Base-by-base conservation (phyloP, 2,113 vertebrate species). In the Macquaria ambigua region DNA sequence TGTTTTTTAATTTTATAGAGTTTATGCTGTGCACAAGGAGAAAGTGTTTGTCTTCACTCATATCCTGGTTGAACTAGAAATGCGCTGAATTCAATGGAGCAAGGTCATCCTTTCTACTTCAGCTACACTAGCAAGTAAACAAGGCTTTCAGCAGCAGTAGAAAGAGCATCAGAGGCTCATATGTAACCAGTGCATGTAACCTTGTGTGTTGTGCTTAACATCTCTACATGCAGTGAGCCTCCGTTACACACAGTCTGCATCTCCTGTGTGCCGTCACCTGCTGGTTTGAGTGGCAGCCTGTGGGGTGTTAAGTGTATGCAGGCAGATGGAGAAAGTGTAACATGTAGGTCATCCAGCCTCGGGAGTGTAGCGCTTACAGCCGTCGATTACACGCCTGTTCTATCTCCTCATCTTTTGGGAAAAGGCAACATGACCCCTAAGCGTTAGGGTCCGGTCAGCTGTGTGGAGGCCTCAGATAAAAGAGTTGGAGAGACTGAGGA, bases 251-350 rank as follows among this genome's bases (percentile, higher is more conserved):
- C 8, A 5, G 64, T 46, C 69, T 63, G 46, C 0, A 71, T 68
- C 88, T 37, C 68, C 43, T 64, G 56, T 52, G 71, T 73, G 63
- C 63, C 0, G 39, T 84, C 85, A 90, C 91, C 92, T 87, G 89
- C 94, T 94, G 91, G 25, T 90, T 86, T 86, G 93, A 93, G 76
- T 89, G 88, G 89, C 92, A 85, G 89, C 82, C 86, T 77, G 87
- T 62, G 72, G 81, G 81, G 89, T 75, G 84, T 83, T 88, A 84
- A 92, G 82, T 69, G 87, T 82, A 86, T 64, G 79, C 83, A 78
- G 81, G 74, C 90, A 91, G 87, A 93, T 90, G 85, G 87, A 88
- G 84, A 62, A 81, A 87, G 79, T 68, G 61, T 77, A 91, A 87
- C 87, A 91, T 94, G 86, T 90, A 90, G 93, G 92, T 95, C 91